Base-by-base conservation (phyloP, 2,888 invertebrate species). In the Geotrupes spiniger region DNA sequence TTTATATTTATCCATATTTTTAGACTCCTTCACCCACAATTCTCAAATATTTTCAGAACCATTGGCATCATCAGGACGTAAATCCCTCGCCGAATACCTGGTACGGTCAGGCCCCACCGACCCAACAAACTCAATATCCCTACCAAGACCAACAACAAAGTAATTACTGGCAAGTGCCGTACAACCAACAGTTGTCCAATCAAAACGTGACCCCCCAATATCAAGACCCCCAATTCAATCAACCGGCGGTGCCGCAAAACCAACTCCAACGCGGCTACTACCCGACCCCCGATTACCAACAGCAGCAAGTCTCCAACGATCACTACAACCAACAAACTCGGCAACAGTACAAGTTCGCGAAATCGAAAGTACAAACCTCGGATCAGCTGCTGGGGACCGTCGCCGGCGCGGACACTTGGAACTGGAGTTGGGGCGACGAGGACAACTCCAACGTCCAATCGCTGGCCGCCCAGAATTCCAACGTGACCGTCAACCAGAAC, bases 371-470 rank as follows among this genome's bases (percentile, higher is more conserved):
- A 4, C 40, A 41, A 21, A 12, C 43, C 27, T 65, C 42, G 6
- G 38, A 39, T 11, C 51, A 46, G 17, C 6, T 31, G 8, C 16
- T 2, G n/a, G 21, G 25, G 61, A 45, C 76, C 74, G 45, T 49
- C 2, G 56, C 53, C 27, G 61, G 65, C 31, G 62, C 62, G 4
- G 72, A 72, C 57, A 59, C 67, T 39, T 81, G 46, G 1, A 54
- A 55, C 26, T 81, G 81, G 82, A 78, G 78, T 1, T 81, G 81
- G 82, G 82, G 80, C 9, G 82, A 82, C 51, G 73, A 74, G 53
- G 68, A 73, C 42, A 71, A 72, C 48, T 70, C 70, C 2, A 72
- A 72, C 53, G 51, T 62, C 33, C 67, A 69, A 56, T 49, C 52
- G 12, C 41, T 56, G 2, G 64, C 60, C 52, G n/a, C 65, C 59